Base-by-base conservation (phyloP, 2,797 vertebrate genomes). In the Enteromius paludinosus region DNA sequence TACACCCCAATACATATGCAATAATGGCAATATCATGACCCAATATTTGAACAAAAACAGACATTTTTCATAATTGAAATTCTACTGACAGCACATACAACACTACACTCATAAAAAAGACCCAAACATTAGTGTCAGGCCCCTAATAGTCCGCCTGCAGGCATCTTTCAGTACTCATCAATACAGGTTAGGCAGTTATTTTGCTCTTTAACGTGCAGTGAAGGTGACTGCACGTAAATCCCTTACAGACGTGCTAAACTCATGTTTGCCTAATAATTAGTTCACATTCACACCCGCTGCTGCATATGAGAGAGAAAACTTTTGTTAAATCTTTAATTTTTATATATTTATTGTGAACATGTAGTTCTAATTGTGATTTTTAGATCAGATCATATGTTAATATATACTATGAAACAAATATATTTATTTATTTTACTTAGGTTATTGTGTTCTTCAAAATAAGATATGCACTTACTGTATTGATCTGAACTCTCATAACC, bases 11-110 rank as follows among this genome's bases (percentile, higher is more conserved):
- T n/a, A n/a, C n/a, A n/a, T n/a, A n/a, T n/a, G n/a, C n/a, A n/a
- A n/a, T n/a, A n/a, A n/a, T n/a, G n/a, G n/a, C n/a, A n/a, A n/a
- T n/a, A n/a, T n/a, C n/a, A n/a, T n/a, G n/a, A n/a, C n/a, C n/a
- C n/a, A n/a, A n/a, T n/a, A n/a, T n/a, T n/a, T n/a, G n/a, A n/a
- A n/a, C n/a, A n/a, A n/a, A n/a, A 0, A 41, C 92, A 93, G 5
- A 80, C 1, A 1, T 61, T 83, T 69, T 47, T 87, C n/a, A 66
- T 3, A 10, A 78, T 28, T n/a, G 17, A 66, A 52, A 47, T 6
- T 14, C 30, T 52, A 17, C 78, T 54, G 25, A 89, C 4, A 3
- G 88, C 90, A n/a, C 91, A 81, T 88, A 91, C 59, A 92, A 38
- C 35, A 91, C 1, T 56, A 89, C 61, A 0, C 72, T 4, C 4